phyloP scores from a whole-genome alignment of 2,797 vertebrate genomes.

The Microctenopoma lineatum region DNA sequence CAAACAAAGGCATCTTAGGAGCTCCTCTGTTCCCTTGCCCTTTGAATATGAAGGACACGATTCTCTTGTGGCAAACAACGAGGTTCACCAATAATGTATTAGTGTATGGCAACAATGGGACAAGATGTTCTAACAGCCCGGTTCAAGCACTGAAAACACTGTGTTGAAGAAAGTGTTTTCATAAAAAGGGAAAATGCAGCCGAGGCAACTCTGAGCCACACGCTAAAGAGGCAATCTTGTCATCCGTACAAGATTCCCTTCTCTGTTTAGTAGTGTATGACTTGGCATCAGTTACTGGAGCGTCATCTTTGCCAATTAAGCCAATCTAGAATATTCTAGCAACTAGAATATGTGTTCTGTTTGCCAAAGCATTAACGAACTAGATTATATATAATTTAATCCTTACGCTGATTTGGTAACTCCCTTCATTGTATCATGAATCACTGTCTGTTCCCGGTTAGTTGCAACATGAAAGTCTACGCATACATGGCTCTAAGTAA shows the following conservation, averaged over 20 bases:
- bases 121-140: conserved; percentile 50
- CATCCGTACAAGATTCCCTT: conserved; percentile 56
- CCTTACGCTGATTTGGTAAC: conserved; percentile 34
- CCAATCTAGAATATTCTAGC: conserved; percentile 60
- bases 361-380: conserved; percentile 66
- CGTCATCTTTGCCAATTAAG: conserved; percentile 70
- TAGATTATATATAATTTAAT: conserved; percentile 58
- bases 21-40: conserved; percentile 27
- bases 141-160: conserved; percentile 45
- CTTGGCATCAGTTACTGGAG: conserved; percentile 57
- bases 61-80: conserved; percentile 49
- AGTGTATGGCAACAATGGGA: conserved; percentile 51
- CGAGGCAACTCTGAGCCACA: conserved; percentile 44
- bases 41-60: conserved; percentile 57
- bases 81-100: conserved; percentile 60
- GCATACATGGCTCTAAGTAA: conserved; percentile 28
- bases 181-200: conserved; percentile 47
- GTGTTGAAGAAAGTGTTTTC: conserved; percentile 41
- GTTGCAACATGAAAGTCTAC: conserved; percentile 53
- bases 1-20: conserved; percentile 24
- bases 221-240: conserved; percentile 58
- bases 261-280: conserved; percentile 63
- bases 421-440: conserved; percentile 29
- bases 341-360: conserved; percentile 29
- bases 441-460: conserved; percentile 42